phyloP scores from a whole-genome alignment of 2,113 vertebrate species.

The Syrrhaptes paradoxus region DNA sequence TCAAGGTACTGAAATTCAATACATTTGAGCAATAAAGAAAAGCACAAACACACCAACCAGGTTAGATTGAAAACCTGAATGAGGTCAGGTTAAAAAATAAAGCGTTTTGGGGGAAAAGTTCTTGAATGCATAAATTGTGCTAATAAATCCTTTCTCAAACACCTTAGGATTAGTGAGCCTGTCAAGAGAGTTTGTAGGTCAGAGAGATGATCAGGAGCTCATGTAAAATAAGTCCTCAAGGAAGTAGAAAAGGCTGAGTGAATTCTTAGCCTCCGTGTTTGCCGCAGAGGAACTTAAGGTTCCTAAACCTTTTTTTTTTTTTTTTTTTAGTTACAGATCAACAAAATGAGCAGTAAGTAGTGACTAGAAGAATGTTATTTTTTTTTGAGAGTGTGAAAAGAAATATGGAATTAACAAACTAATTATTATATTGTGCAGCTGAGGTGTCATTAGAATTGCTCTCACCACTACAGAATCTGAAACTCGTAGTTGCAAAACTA shows the following conservation, averaged over 20 bases:
- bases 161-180: constrained; percentile 3
- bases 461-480: background rate
- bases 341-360: background rate
- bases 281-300: background rate
- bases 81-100: background rate
- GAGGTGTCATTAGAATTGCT: background rate
- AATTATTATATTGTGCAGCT: background rate
- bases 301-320: background rate
- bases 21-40: background rate
- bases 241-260: background rate
- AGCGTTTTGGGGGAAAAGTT: background rate
- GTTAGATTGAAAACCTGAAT: background rate
- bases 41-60: background rate
- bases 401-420: background rate
- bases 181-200: background rate
- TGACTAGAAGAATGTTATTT: background rate
- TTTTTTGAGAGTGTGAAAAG: background rate
- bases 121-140: background rate
- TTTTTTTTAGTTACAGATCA: background rate
- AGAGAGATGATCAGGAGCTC: background rate
- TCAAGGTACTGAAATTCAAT: background rate
- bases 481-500: background rate
- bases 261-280: background rate
- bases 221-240: background rate
- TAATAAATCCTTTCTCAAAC: background rate